These are phyloP conservation scores for Stichodactyla mertensii DNA, from an alignment of 64 coral and sea anemone species.

Conservation along the genomic window DNA sequence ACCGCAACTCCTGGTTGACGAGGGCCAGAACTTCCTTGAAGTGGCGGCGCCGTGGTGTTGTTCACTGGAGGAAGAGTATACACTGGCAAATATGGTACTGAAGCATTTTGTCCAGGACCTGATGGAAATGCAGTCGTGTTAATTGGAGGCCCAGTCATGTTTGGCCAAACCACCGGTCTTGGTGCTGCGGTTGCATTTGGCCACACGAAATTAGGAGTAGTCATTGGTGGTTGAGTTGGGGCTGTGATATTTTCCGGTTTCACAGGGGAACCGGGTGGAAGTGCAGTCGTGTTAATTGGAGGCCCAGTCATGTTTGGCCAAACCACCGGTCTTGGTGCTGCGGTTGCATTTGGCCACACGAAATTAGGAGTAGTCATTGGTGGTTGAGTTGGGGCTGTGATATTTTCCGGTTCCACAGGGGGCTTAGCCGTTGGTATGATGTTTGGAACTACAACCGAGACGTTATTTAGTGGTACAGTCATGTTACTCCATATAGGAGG, in stretches of 20 bases:
- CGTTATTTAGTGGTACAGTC: background rate
- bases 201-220: background rate
- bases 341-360: slow-evolving; percentile 18
- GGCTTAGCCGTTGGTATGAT: background rate
- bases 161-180: background rate
- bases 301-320: background rate
- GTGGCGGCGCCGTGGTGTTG: background rate
- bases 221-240: background rate
- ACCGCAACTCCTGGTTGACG: background rate
- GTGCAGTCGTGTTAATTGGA: too few relatives aligned
- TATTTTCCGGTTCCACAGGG: background rate
- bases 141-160: background rate
- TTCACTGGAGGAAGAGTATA: background rate
- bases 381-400: slow-evolving; percentile 7
- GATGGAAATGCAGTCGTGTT: background rate
- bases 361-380: background rate
- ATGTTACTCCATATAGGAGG: background rate
- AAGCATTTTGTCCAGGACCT: background rate
- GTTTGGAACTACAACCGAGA: background rate
- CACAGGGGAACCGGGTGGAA: background rate
- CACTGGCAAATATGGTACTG: background rate
- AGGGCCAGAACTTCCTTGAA: background rate
- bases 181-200: slow-evolving; percentile 14
- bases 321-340: background rate
- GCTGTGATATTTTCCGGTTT: background rate